phyloP scores from a whole-genome alignment of 2,888 invertebrate species.

The Kuschelorhynchus macadamiae region DNA sequence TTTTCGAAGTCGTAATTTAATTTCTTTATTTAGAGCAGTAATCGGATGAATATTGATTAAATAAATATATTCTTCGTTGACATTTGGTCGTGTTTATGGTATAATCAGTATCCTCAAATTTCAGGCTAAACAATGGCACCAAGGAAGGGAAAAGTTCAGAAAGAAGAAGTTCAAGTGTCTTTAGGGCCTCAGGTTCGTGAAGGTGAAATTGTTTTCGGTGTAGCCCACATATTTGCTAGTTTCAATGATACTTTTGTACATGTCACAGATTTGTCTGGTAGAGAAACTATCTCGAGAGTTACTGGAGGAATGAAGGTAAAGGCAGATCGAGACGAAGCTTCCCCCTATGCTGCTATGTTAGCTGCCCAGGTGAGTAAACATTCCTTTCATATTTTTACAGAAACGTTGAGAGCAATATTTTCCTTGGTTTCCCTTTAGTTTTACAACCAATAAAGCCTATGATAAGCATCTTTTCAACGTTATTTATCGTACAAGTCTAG shows the following conservation, averaged over 20 bases:
- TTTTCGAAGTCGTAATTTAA: background rate
- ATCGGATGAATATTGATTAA: background rate
- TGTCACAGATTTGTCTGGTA: constrained; percentile 98
- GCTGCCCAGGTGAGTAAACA: constrained; percentile 94
- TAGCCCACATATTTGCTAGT: constrained; percentile 99
- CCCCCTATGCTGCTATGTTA: constrained; percentile 99
- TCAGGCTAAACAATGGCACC: constrained; percentile 84
- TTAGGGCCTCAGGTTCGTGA: constrained; percentile 97
- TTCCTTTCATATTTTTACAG: no score
- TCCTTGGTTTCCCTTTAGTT: no score
- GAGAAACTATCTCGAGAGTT: constrained; percentile 94
- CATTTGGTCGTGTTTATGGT: background rate
- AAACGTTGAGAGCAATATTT: no score
- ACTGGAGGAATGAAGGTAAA: constrained; percentile 99
- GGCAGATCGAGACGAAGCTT: constrained; percentile 99
- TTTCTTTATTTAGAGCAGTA: background rate
- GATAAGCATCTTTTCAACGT: no score
- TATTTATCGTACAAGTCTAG: no score
- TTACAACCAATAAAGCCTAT: no score
- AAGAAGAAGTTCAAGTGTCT: constrained; percentile 97
- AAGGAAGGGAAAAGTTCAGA: constrained; percentile 95
- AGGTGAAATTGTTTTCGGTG: constrained; percentile 98
- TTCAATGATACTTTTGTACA: constrained; percentile 99
- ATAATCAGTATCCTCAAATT: background rate
- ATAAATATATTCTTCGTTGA: background rate